These are phyloP conservation scores for Erpetoichthys calabaricus DNA, from an alignment of 2,797 vertebrate species.

Conservation along the genomic window DNA sequence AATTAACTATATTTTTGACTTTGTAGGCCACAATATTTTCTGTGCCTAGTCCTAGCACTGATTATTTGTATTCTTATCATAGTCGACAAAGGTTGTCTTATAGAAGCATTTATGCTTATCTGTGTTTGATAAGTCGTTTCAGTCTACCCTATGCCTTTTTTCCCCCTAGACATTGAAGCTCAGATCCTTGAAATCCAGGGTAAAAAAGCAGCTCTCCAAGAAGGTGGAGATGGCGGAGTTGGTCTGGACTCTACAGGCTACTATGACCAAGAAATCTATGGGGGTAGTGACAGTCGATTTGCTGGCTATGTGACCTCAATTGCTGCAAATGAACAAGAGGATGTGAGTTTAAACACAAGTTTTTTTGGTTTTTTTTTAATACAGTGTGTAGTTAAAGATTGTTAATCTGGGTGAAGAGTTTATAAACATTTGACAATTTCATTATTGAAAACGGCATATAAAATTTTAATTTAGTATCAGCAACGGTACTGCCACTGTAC, in stretches of 20 bases:
- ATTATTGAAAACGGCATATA: neutral
- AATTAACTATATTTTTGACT: no score
- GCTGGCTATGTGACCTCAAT: conserved; percentile 95
- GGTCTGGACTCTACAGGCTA: conserved; percentile 93
- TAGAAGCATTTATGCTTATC: no score
- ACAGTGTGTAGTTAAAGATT: no score
- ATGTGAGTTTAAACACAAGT: conserved; percentile 60
- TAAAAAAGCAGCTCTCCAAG: conserved; percentile 81
- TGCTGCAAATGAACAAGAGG: conserved; percentile 92
- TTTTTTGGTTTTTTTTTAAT: no score
- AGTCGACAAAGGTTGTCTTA: no score
- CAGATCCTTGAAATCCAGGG: conserved; percentile 97
- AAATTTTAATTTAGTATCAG: neutral
- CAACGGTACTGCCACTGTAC: no score
- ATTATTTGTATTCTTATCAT: no score
- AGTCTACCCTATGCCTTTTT: neutral
- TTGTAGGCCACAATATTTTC: no score
- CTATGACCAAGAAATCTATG: conserved; percentile 95
- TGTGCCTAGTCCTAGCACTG: no score
- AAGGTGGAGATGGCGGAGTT: conserved; percentile 55
- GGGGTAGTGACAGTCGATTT: conserved; percentile 92
- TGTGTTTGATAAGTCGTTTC: no score
- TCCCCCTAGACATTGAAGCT: conserved; percentile 75
- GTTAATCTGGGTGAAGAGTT: no score
- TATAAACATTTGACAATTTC: no score